These are phyloP conservation scores for Psylliodes chrysocephalus DNA, from an alignment of 2,888 invertebrate species.

Conservation along the genomic window DNA sequence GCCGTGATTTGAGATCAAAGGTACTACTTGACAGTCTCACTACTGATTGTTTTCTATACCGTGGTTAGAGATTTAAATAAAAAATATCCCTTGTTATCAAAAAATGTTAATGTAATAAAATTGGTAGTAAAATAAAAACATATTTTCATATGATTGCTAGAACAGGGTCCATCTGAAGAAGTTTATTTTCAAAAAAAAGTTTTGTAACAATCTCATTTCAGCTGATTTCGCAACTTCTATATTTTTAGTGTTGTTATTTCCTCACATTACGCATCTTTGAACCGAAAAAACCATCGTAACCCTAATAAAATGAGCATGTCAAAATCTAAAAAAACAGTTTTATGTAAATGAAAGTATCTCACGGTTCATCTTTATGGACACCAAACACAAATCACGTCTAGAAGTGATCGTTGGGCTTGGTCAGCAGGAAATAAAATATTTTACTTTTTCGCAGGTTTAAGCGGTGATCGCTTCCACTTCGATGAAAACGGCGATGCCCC, in stretches of 20 bases:
- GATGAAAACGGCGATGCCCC: slow-evolving; percentile 93
- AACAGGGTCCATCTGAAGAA: too few relatives aligned
- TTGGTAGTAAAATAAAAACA: too few relatives aligned
- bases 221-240: not conserved
- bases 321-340: not conserved
- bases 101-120: too few relatives aligned
- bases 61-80: too few relatives aligned
- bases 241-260: not conserved
- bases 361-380: not conserved
- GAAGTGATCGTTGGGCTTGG: not conserved
- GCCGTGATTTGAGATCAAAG: too few relatives aligned
- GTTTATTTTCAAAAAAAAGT: not conserved
- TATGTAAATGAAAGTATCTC: not conserved
- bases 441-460: slow-evolving; percentile 73
- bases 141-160: too few relatives aligned
- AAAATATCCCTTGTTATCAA: too few relatives aligned
- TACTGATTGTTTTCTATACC: too few relatives aligned
- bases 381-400: slow-evolving; percentile 3
- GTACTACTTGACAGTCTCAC: too few relatives aligned
- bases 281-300: not conserved
- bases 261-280: not conserved
- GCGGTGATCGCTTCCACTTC: slow-evolving; percentile 90
- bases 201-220: not conserved
- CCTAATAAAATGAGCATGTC: not conserved
- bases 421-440: slow-evolving; percentile 26